A percentile compares a stretch with the other conserved stretches of the same genome.
phyloP scores from a whole-genome alignment of 2,888 invertebrate species.

The Eudasyphora cyanicolor region DNA sequence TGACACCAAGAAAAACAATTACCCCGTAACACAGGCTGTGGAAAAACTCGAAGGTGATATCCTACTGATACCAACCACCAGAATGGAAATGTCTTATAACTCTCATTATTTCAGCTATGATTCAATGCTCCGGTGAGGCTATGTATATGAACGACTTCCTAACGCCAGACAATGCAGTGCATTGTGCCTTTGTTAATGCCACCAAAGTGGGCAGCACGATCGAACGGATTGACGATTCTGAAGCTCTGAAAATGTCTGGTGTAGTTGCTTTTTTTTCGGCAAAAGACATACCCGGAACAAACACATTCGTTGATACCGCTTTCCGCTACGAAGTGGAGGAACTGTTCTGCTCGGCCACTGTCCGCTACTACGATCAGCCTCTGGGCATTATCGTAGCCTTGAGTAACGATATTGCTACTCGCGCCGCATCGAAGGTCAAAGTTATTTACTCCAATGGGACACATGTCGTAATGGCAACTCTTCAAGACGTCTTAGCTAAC shows the following conservation, averaged over 20 bases:
- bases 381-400: conserved; percentile 87
- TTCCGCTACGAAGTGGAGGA: conserved; percentile 79
- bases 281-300: conserved; percentile 85
- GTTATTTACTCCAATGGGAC: conserved; percentile 79
- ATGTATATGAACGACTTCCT: conserved; percentile 88
- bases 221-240: conserved; percentile 82
- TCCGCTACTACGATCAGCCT: conserved; percentile 85
- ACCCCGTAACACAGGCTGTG: conserved; percentile 88
- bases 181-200: conserved; percentile 83
- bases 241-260: conserved; percentile 83
- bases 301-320: conserved; percentile 79
- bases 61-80: no score
- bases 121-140: conserved; percentile 87
- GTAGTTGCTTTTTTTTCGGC: conserved; percentile 84
- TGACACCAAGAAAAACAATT: conserved; percentile 85
- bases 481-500: conserved; percentile 60
- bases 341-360: conserved; percentile 72
- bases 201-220: conserved; percentile 82
- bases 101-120: conserved; percentile 81
- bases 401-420: conserved; percentile 82
- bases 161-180: conserved; percentile 83
- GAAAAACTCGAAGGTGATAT: conserved; percentile 84
- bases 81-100: no score
- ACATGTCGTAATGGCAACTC: conserved; percentile 62
- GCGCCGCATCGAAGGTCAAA: conserved; percentile 81